These are phyloP conservation scores for Caenorhabditis remanei DNA, from an alignment of 1,140 invertebrate genomes.

Conservation along the genomic window DNA sequence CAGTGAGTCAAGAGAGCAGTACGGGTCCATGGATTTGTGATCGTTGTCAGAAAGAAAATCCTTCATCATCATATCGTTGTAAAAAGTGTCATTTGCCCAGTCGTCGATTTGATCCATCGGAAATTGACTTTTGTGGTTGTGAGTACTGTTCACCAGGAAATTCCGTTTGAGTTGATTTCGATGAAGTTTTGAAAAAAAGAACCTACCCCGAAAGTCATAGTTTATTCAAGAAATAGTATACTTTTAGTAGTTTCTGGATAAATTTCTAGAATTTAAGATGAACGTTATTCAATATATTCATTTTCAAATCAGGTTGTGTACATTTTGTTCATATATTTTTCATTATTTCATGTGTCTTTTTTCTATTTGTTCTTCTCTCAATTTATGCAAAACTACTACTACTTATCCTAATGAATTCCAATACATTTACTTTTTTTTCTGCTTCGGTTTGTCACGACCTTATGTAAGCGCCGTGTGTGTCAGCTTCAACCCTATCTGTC, in stretches of 20 bases:
- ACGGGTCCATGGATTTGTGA: constrained; percentile 27
- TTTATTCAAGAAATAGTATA: too few species aligned
- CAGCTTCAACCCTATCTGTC: constrained; percentile 3
- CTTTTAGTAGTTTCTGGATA: too few species aligned
- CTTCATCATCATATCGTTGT: neutral
- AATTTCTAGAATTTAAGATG: too few species aligned
- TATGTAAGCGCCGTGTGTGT: constrained; percentile 27
- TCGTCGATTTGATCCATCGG: constrained; percentile 32
- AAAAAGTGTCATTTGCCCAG: constrained; percentile 1
- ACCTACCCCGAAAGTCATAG: too few species aligned
- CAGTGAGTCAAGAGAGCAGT: constrained; percentile 2
- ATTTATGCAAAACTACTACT: neutral
- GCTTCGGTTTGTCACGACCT: neutral
- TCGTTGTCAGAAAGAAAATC: neutral
- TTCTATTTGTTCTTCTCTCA: neutral
- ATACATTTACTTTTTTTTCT: neutral
- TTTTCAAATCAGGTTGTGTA: neutral
- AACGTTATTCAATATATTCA: neutral
- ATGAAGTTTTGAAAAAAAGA: too few species aligned
- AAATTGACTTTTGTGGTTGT: constrained; percentile 43
- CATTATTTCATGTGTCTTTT: neutral
- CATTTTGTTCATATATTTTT: neutral
- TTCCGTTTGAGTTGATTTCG: neutral
- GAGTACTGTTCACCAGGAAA: constrained; percentile 14
- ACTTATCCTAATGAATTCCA: constrained; percentile 5